Percentiles rank a stretch among this genome's conserved stretches.
Evolutionary conservation across 2,113 vertebrate genomes (phyloP).

Genomic region (Melanostigma gelatinosum): DNA sequence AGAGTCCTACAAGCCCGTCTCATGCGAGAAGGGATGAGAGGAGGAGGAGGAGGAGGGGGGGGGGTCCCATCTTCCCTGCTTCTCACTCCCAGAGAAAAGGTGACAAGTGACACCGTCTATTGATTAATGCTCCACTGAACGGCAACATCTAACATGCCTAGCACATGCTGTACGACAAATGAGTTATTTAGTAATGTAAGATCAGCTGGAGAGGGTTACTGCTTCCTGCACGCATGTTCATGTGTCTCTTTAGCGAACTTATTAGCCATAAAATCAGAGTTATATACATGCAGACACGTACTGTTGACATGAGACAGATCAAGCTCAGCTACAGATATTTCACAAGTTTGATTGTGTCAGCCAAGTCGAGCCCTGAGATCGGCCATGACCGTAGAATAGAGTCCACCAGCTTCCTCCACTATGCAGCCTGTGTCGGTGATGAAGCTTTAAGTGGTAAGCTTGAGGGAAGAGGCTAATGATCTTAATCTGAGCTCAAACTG

Average conservation of each 20-base stretch:
- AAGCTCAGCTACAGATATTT: not conserved
- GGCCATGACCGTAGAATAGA: slow-evolving; percentile 14
- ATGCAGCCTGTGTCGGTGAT: slow-evolving; percentile 18
- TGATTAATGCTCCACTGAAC: slow-evolving; percentile 55
- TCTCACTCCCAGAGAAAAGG: slow-evolving; percentile 13
- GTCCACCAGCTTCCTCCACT: slow-evolving; percentile 13
- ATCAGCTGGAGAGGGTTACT: not conserved
- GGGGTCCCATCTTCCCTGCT: slow-evolving; percentile 21
- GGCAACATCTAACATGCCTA: slow-evolving; percentile 45
- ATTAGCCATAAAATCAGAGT: not conserved
- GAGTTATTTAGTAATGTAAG: slow-evolving; percentile 33
- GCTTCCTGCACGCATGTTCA: not conserved
- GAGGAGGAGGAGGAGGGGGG: not conserved
- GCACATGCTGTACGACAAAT: slow-evolving; percentile 44
- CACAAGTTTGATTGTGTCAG: not conserved
- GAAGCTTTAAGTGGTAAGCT: slow-evolving; percentile 35
- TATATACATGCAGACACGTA: not conserved
- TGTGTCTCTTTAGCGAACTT: slow-evolving; percentile 21
- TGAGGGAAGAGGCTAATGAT: slow-evolving; percentile 25
- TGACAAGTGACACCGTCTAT: slow-evolving; percentile 61
- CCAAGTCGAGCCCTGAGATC: slow-evolving; percentile 8
- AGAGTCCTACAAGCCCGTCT: slow-evolving; percentile 52
- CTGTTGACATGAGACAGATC: not conserved
- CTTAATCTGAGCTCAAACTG: slow-evolving; percentile 49
- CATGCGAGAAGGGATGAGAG: slow-evolving; percentile 36